Evolutionary conservation across 2,113 vertebrate genomes (phyloP).

Genomic region (Lophius piscatorius): DNA sequence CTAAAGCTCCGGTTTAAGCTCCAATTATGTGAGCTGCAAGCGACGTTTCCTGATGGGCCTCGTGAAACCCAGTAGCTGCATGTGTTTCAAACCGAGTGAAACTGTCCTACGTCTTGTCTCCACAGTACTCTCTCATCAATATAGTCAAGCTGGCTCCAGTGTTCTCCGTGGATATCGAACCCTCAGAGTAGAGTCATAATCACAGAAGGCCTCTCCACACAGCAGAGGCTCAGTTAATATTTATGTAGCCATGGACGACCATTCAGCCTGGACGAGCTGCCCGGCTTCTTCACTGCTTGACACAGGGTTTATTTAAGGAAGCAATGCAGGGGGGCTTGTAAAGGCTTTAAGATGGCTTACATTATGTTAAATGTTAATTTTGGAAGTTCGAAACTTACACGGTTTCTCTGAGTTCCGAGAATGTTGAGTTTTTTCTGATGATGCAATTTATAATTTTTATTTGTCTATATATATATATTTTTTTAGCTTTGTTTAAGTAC

Average conservation of each 20-base stretch:
- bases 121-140: slow-evolving; percentile 56
- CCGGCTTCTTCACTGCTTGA: too few relatives aligned
- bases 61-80: slow-evolving; percentile 41
- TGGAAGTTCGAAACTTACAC: too few relatives aligned
- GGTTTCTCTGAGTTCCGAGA: too few relatives aligned
- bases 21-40: slow-evolving; percentile 25
- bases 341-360: too few relatives aligned
- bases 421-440: too few relatives aligned
- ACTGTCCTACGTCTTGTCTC: slow-evolving; percentile 37
- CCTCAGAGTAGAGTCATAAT: slow-evolving; percentile 63
- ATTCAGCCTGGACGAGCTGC: slow-evolving; percentile 52
- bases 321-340: too few relatives aligned
- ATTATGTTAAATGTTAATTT: too few relatives aligned
- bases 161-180: slow-evolving; percentile 70
- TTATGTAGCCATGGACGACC: slow-evolving; percentile 77
- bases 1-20: slow-evolving; percentile 48
- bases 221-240: slow-evolving; percentile 73
- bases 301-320: too few relatives aligned
- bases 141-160: slow-evolving; percentile 55
- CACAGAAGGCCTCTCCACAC: slow-evolving; percentile 68
- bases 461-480: too few relatives aligned
- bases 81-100: slow-evolving; percentile 49
- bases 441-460: too few relatives aligned
- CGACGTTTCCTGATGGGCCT: slow-evolving; percentile 24
- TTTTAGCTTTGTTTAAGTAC: too few relatives aligned